Evolutionary conservation across 2,888 invertebrate species (phyloP), one percentile per base, ranked within the genome.

Genomic region (Agrotis clavis): DNA sequence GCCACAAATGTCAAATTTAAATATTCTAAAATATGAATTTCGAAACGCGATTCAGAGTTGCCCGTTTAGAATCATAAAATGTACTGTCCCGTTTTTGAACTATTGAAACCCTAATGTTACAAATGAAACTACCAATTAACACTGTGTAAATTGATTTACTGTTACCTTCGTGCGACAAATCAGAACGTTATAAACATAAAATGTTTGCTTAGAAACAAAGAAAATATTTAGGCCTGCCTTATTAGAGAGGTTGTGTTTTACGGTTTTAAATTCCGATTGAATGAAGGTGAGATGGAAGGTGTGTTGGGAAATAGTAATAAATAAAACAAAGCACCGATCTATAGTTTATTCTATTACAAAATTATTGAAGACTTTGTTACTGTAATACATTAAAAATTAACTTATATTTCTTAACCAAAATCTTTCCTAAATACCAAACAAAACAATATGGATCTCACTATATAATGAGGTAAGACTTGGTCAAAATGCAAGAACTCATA

Each of bases 41-140:
- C 66, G 77, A 81, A 79, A 67, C 61, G 62, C 30, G 48, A 56
- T 65, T 72, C 77, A 84, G 84, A 91, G 90, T 90, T 90, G 86
- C 83, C 89, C 81, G 88, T 81, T 61, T 83, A 86, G 87, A 91
- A 89, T 88, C 90, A 82, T 88, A 87, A 88, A 90, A 88, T 87
- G 83, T 77, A 94, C 94, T 94, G 94, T 87, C 83, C 82, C 86
- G 86, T 85, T 88, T 67, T 77, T 87, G 80, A 74, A 75, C 82
- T 82, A 79, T 81, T 77, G 83, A 84, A 84, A 86, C 88, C 87
- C 85, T 88, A 91, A 86, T 81, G 87, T 89, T 89, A 90, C 89
- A 91, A 92, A 94, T 93, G 92, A 91, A 92, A 90, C 88, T 86
- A 86, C 86, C 91, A 94, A 94, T 95, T 95, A 95, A 92, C 95